Base-by-base conservation (phyloP, 2,888 invertebrate species). In the Sinopyrophorus schimmeli region DNA sequence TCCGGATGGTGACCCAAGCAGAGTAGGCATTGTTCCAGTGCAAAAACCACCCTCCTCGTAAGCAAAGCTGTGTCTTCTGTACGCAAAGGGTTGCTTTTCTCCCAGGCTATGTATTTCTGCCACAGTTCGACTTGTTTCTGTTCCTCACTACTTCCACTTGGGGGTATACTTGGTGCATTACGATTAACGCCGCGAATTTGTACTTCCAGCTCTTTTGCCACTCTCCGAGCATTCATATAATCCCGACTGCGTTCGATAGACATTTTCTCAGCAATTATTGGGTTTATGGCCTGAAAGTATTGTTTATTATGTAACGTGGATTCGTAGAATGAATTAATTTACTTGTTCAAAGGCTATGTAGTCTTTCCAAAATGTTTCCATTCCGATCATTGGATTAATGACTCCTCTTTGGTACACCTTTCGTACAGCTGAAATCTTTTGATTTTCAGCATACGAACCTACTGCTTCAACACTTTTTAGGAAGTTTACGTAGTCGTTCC, bases 391-490 rank as follows among this genome's bases (percentile, higher is more conserved):
- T 0, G 99, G 99, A 37, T 94, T 99, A 15, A 94, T 85, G 0
- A 97, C 92, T 0, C 95, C 97, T 49, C 93, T 81, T 74, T 99
- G 99, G 71, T 96, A 99, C 61, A 91, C 92, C 79, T 97, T 94
- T 30, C 99, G 80, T 2, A 99, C 95, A 1, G 98, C 99, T 9
- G 96, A 94, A 52, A 99, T 99, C 73, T 96, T 92, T 76, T 99
- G 99, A 74, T 99, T 99, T 75, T 99, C 99, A 0, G 99, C 99
- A 73, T 99, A 99, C 0, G 96, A 96, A 0, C 99, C 99, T 0
- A 95, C 89, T 0, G 98, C 99, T 59, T 98, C 98, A 0, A 96
- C 96, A 34, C 89, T 84, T 72, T 95, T 98, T 47, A 99, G 76
- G 72, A 99, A 99, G 28, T 86, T 87, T 0, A 99, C 92, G 67